Base-by-base conservation (phyloP, 2,113 vertebrate species). In the Oreochromis aureus region DNA sequence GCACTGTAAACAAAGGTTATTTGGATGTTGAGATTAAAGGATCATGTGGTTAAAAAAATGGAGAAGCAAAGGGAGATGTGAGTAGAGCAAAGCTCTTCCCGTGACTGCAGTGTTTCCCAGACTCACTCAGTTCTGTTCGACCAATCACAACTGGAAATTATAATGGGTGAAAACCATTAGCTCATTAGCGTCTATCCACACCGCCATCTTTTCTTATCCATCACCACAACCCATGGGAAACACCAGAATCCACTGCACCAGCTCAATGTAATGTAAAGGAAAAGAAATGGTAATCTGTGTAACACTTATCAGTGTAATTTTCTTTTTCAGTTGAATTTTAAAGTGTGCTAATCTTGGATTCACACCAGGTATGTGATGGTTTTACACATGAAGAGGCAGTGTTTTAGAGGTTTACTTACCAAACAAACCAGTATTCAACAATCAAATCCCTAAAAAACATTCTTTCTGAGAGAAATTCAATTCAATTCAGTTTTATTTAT, bases 261-360 rank as follows among this genome's bases (percentile, higher is more conserved):
- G 63, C 58, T 88, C 48, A 36, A 85, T 85, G 76, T 81, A 7
- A 84, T 30, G n/a, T 27, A 81, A 85, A 84, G 59, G 69, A 30
- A 48, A 46, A 76, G 91, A 82, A 69, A 84, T 84, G 89, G 54
- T 34, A 22, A 85, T 82, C 44, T 61, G 55, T 80, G 44, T 15
- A 86, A 91, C 87, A 89, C 93, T 92, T 91, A 91, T 91, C 92
- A 93, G 93, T 46, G n/a, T 76, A 41, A 88, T 91, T 51, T 19
- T 32, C 12, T 6, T 53, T 78, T 53, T 78, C 27, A 6, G 46
- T 51, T 83, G 7, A 27, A 69, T 30, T 53, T 78, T 11, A 51
- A 53, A 78, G 10, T 53, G 46, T 13, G 10, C 27, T 78, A 34
- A 78, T 27, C 22, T 24, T 73, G 69, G 27, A 53, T 30, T 53